Evolutionary conservation across 1,140 invertebrate species (phyloP).

Genomic region (Notospermus geniculatus): DNA sequence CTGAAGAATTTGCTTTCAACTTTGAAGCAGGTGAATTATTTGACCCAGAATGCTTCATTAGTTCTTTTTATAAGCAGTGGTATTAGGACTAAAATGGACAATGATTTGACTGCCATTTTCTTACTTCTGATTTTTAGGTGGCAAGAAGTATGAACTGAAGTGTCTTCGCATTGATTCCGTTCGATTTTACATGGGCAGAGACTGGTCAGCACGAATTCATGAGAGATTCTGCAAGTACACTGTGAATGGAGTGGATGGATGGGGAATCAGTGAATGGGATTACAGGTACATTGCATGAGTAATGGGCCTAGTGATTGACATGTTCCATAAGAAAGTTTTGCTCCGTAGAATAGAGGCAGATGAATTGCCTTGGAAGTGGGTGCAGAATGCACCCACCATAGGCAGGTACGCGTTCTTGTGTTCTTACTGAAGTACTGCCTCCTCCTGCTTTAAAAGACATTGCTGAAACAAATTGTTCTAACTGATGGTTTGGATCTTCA

Average conservation of each 20-base stretch:
- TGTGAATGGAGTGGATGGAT: conserved; percentile 65
- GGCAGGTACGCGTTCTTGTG: too few species aligned
- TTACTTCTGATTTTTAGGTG: conserved; percentile 30
- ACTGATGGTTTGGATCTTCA: too few species aligned
- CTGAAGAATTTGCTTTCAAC: conserved; percentile 63
- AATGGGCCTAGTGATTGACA: too few species aligned
- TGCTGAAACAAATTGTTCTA: too few species aligned
- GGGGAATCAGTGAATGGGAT: conserved; percentile 70
- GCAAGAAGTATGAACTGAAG: conserved; percentile 52
- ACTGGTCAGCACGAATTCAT: conserved; percentile 68
- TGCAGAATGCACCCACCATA: too few species aligned
- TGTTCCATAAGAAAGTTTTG: too few species aligned
- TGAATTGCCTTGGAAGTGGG: too few species aligned
- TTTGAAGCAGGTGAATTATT: conserved; percentile 60
- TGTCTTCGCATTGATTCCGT: conserved; percentile 63
- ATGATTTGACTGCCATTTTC: background rate
- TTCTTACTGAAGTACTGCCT: too few species aligned
- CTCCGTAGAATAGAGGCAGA: too few species aligned
- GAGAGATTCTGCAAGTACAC: conserved; percentile 65
- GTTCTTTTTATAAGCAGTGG: conserved; percentile 3
- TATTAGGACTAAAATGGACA: background rate
- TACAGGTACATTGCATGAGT: conserved; percentile 56
- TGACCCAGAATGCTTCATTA: background rate
- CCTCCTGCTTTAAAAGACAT: too few species aligned
- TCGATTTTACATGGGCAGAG: conserved; percentile 66